Base-by-base conservation (phyloP, 2,113 vertebrate genomes). In the Pangasianodon gigas region DNA sequence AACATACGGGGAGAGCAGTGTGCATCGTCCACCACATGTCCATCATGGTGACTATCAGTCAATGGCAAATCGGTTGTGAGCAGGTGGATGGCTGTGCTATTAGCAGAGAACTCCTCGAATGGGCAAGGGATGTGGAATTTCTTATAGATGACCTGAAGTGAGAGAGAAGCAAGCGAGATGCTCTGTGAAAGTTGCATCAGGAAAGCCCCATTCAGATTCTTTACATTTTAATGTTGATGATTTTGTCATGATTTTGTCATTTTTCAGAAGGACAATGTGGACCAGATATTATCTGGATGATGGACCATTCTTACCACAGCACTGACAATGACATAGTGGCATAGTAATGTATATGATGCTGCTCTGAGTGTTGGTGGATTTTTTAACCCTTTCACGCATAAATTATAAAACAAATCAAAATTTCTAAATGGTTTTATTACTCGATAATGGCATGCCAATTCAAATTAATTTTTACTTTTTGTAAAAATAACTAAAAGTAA, bases 121-220 rank as follows among this genome's bases (percentile, higher is more conserved):
- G 98, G 98, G 91, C 98, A 99, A 3, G 96, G 94, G 85, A 99
- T 96, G 89, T 98, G 97, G 87, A 99, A 99, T 94, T 96, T 99
- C 94, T 99, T 99, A 92, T 97, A 99, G 93, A 97, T 99, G 56
- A 99, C 98, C 98, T 99, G 91, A 29, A 71, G n/a, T 10, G 32
- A 85, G 3, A 88, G 37, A 85, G 9, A 62, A 29, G 13, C 2
- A 62, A 29, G 13, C 2, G 80, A 29, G 16, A 46, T 1, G 11
- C 5, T 14, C 9, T 29, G 44, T 79, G 46, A 16, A 77, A 77
- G 0, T 21, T 77, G 21, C 41, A 37, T 32, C 16, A 41, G 16
- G 14, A 74, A 41, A 74, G 32, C 37, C 6, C 14, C 16, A 44
- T 24, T 75, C 71, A 44, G 37, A 14, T 37, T 21, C 54, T 60